Percentiles rank a stretch among this genome's conserved stretches.
phyloP scores from a whole-genome alignment of 2,888 invertebrate genomes.

The Zonitis immaculata region DNA sequence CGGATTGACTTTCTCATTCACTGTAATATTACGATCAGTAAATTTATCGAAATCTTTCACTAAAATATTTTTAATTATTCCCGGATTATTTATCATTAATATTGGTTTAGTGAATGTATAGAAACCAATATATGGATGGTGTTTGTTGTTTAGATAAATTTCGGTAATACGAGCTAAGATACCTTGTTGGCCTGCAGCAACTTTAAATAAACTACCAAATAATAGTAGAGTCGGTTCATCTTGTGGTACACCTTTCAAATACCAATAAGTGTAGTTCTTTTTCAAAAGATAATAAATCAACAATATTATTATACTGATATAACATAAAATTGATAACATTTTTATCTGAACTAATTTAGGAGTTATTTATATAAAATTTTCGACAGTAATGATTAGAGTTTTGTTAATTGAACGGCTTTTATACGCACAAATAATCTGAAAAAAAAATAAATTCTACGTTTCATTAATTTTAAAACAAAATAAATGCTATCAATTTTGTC shows the following conservation, averaged over 20 bases:
- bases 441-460: no score
- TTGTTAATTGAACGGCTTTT: no score
- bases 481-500: no score
- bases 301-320: background rate
- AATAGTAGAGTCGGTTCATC: background rate
- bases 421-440: no score
- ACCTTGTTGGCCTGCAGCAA: background rate
- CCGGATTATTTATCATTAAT: conserved; percentile 46
- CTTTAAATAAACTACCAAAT: background rate
- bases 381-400: no score
- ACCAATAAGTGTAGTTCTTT: conserved; percentile 4
- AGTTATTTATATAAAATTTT: no score
- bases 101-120: conserved; percentile 49
- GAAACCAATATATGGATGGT: conserved; percentile 46
- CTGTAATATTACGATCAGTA: conserved; percentile 46
- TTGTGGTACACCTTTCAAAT: background rate
- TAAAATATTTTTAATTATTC: conserved; percentile 47
- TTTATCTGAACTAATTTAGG: no score
- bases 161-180: conserved; percentile 21
- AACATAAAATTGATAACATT: background rate
- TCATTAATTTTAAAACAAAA: no score
- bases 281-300: background rate
- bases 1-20: conserved; percentile 44
- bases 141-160: conserved; percentile 20
- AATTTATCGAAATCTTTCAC: conserved; percentile 50